Evolutionary conservation across 2,888 invertebrate genomes (phyloP), one percentile per base, ranked within the genome.

Genomic region (Pseudeuparius sepicola): DNA sequence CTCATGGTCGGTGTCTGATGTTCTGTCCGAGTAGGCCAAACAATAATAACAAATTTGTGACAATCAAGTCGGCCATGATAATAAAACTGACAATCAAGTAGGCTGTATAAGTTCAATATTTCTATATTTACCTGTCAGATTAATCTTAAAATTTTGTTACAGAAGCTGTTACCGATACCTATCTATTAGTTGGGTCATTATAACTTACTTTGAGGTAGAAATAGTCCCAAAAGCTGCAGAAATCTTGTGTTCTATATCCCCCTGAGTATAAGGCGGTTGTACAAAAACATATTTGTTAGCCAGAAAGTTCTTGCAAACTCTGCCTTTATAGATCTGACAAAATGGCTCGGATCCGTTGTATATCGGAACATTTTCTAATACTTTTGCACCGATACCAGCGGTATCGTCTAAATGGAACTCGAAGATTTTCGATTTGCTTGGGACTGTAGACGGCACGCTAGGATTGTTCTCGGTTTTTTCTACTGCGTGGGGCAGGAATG

Each of bases 211-310:
- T 9, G 89, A 90, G 55, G 79, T 80, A 41, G 75, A 76, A 4
- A 90, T 85, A n/a, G 92, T 90, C 45, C 79, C 75, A 47, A 87
- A 78, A 4, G 88, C 89, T 54, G 78, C 78, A 42, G 74, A 69
- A 6, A 94, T 64, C 53, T 86, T 85, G 39, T 84, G 79, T 64
- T 96, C 94, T 31, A 89, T 71, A 37, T 71, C 68, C 34, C 69
- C 68, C 57, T 92, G 87, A 1, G 83, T 82, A 44, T 76, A 73
- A 29, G 82, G 76, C 40, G 82, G 80, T 24, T 84, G 83, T 45
- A 94, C 84, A 56, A 85, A 94, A 28, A 96, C 87, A 52, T 78
- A 80, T 48, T 82, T 74, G 49, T 84, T 83, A 40, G 75, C 76
- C 34, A 94, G 68, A 59, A 78, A 84, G 37, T 76, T 70, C 34